phyloP scores from a whole-genome alignment of 2,113 vertebrate species.

The Pachypanchax playfairii region DNA sequence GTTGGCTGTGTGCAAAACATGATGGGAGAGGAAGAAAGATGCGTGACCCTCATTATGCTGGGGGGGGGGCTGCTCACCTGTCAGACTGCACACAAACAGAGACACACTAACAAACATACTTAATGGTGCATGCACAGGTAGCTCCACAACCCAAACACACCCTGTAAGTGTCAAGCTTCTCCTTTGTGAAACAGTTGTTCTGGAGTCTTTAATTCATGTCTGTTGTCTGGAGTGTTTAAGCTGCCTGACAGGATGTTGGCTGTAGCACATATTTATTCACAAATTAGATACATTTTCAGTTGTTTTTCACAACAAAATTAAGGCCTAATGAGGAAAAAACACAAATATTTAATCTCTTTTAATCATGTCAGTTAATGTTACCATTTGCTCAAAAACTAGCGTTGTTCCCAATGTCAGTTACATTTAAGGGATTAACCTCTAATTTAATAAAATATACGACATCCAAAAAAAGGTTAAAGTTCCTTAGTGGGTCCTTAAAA shows the following conservation, averaged over 20 bases:
- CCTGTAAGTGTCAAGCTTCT: too few relatives aligned
- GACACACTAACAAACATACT: neutral
- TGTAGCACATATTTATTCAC: neutral
- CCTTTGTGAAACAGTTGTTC: constrained; percentile 5
- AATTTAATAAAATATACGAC: too few relatives aligned
- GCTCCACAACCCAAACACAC: neutral
- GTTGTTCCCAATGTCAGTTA: too few relatives aligned
- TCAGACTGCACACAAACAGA: constrained; percentile 25
- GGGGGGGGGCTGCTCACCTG: constrained; percentile 50
- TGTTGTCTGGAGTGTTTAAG: neutral
- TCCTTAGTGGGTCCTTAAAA: neutral
- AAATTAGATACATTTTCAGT: neutral
- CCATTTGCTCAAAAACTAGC: too few relatives aligned
- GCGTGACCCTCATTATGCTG: constrained; percentile 49
- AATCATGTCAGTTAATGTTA: neutral
- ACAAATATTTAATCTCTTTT: neutral
- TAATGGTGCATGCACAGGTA: neutral
- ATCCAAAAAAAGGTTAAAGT: too few relatives aligned
- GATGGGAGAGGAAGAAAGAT: constrained; percentile 52
- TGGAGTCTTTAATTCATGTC: neutral
- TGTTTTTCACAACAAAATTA: neutral
- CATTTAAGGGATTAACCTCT: too few relatives aligned
- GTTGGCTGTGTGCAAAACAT: constrained; percentile 31
- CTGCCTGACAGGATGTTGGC: neutral
- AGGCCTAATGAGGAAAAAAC: neutral